Percentiles rank a stretch among this genome's conserved stretches.
phyloP scores from a whole-genome alignment of 1,140 invertebrate genomes.

The Tribolium castaneum region DNA sequence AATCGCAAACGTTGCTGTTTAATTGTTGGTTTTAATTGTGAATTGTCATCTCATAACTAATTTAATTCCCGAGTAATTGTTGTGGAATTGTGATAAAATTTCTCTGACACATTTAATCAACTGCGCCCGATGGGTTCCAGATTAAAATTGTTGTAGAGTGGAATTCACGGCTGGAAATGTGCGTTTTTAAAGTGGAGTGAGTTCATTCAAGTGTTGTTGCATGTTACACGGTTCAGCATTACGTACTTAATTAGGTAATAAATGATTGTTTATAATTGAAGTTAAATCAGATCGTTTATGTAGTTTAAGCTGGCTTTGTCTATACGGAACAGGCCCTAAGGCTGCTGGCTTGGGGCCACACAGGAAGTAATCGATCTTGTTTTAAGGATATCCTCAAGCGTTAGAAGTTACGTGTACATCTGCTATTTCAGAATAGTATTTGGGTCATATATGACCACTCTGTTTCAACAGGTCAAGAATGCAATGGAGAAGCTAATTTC shows the following conservation, averaged over 20 bases:
- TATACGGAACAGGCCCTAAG: background rate
- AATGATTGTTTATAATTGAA: background rate
- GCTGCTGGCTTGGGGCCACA: background rate
- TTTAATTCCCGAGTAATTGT: background rate
- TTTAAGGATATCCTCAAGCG: conserved; percentile 5
- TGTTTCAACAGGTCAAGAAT: conserved; percentile 11
- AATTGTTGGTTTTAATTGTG: background rate
- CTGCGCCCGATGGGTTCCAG: background rate
- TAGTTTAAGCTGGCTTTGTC: background rate
- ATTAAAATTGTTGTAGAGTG: background rate
- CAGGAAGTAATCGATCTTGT: conserved; percentile 27
- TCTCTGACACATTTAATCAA: background rate
- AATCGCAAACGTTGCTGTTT: background rate
- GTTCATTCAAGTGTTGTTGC: background rate
- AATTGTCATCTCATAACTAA: conserved; percentile 6
- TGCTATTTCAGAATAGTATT: background rate
- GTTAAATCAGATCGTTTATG: background rate
- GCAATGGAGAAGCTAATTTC: background rate
- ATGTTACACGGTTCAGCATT: background rate
- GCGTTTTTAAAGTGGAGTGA: background rate
- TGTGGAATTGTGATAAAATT: background rate
- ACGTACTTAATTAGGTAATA: background rate
- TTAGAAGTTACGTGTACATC: background rate
- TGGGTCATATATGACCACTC: background rate
- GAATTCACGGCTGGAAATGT: background rate